A percentile compares a stretch with the other conserved stretches of the same genome.
phyloP scores from a whole-genome alignment of 2,113 vertebrate genomes.

The Megalops atlanticus region DNA sequence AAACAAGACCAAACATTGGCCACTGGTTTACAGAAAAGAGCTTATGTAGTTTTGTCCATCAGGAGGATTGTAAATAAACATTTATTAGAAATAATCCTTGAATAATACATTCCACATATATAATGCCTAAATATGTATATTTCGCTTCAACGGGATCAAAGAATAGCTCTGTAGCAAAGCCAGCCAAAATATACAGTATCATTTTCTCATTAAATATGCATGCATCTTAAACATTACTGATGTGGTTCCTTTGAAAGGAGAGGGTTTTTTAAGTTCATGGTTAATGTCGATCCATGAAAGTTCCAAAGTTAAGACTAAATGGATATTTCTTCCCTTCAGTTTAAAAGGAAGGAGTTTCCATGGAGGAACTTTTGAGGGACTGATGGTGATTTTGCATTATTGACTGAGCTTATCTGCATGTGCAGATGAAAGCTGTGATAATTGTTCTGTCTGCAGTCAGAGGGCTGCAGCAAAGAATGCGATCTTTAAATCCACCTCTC shows the following conservation, averaged over 20 bases:
- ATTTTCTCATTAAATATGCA: not conserved
- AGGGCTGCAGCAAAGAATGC: slow-evolving; percentile 8
- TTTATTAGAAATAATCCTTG: not conserved
- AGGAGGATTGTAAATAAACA: not conserved
- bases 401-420: slow-evolving; percentile 12
- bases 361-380: slow-evolving; percentile 12
- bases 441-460: not conserved
- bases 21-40: too few species aligned
- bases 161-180: not conserved
- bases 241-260: not conserved
- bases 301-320: not conserved
- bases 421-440: slow-evolving; percentile 7
- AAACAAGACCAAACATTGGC: not conserved
- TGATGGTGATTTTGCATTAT: slow-evolving; percentile 9
- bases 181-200: not conserved
- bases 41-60: too few species aligned
- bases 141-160: too few species aligned
- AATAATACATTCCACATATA: not conserved
- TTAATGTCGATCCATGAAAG: not conserved
- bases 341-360: not conserved
- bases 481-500: slow-evolving; percentile 25
- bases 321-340: not conserved
- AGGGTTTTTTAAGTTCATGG: not conserved
- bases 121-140: not conserved
- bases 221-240: not conserved